Evolutionary conservation across 64 coral and sea anemone genomes (phyloP).

Genomic region (Catalaphyllia jardinei): DNA sequence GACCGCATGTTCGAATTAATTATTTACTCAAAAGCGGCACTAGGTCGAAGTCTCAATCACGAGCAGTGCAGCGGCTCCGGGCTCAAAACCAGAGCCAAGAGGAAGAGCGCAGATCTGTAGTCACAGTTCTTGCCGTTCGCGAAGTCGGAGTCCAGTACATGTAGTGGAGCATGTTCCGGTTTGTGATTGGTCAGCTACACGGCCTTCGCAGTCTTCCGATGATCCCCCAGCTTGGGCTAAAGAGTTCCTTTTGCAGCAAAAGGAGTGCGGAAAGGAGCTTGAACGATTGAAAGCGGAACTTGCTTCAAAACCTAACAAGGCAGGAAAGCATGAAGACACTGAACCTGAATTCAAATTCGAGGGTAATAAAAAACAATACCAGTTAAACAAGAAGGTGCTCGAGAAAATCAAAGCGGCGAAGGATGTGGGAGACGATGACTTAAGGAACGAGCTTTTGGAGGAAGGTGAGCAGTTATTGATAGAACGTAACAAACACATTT

Average conservation of each 20-base stretch:
- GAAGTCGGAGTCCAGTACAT: no score
- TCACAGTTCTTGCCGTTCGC: no score
- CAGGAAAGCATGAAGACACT: background rate
- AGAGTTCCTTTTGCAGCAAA: slow-evolving; percentile 25
- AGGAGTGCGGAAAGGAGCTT: slow-evolving; percentile 18
- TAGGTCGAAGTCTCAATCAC: no score
- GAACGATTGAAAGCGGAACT: slow-evolving; percentile 18
- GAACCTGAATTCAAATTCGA: background rate
- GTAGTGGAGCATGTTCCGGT: no score
- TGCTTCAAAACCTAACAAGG: background rate
- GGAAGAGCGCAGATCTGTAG: no score
- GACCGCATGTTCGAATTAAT: no score
- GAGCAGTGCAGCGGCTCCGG: no score
- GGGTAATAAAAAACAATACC: background rate
- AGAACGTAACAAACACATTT: slow-evolving; percentile 33
- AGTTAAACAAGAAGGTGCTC: slow-evolving; percentile 14
- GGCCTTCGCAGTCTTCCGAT: no score
- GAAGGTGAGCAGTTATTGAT: slow-evolving; percentile 39
- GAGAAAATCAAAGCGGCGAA: background rate
- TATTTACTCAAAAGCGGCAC: no score
- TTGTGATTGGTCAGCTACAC: no score
- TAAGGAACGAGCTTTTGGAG: no score
- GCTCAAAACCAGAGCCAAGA: no score
- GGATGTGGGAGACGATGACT: background rate
- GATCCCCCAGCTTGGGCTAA: slow-evolving; percentile 19